These are phyloP conservation scores for Neocloeon triangulifer DNA, from an alignment of 1,140 invertebrate species.

Conservation along the genomic window DNA sequence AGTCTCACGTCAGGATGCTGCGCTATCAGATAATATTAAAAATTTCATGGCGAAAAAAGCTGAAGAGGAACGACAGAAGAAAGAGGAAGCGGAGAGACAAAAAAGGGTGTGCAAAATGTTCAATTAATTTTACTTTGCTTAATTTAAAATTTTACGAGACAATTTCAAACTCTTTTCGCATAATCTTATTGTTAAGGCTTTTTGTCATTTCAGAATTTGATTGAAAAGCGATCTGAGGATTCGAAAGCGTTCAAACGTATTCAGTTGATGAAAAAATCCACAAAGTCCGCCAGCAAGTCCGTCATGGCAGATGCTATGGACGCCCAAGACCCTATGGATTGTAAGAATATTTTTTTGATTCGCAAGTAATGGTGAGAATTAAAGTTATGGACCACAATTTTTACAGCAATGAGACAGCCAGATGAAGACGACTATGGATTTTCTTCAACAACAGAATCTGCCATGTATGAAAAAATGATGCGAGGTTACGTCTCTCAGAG, in stretches of 20 bases:
- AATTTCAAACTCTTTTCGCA: too few species aligned
- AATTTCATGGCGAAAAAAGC: conserved; percentile 62
- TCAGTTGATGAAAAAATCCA: conserved; percentile 44
- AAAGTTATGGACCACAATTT: too few species aligned
- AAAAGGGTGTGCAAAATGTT: conserved; percentile 26
- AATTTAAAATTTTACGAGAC: too few species aligned
- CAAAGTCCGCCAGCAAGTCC: conserved; percentile 71
- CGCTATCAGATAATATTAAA: conserved; percentile 50
- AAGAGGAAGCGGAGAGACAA: conserved; percentile 36
- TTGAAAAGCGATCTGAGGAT: conserved; percentile 21
- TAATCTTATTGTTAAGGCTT: too few species aligned
- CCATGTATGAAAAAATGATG: conserved; percentile 61
- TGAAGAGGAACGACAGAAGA: conserved; percentile 45
- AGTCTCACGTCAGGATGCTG: conserved; percentile 36
- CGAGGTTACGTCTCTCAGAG: too few species aligned
- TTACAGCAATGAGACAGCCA: conserved; percentile 39
- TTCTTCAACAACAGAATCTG: conserved; percentile 57
- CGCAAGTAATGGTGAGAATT: too few species aligned
- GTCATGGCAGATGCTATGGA: conserved; percentile 57
- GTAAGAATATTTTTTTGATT: not conserved
- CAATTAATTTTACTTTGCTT: too few species aligned
- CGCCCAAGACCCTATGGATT: conserved; percentile 32
- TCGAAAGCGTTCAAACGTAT: conserved; percentile 28
- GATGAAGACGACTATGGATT: conserved; percentile 83
- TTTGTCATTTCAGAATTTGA: too few species aligned